Evolutionary conservation across 2,888 invertebrate species (phyloP).

Genomic region (Euplagia quadripunctaria): DNA sequence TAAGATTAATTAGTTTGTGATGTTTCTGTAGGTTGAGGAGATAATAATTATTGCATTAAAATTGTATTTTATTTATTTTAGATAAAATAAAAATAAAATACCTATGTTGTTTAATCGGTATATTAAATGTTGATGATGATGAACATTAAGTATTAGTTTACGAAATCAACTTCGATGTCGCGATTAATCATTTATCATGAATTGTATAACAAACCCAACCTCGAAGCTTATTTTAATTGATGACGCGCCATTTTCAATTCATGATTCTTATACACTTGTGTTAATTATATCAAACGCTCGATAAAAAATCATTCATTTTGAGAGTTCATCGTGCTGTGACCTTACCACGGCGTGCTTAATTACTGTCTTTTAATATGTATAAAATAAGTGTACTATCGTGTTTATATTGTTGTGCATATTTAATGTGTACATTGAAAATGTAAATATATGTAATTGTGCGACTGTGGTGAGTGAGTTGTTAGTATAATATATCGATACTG

Average conservation of each 20-base stretch:
- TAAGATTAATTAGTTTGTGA: constrained; percentile 75
- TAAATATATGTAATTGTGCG: not conserved
- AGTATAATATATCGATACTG: not conserved
- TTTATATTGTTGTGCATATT: constrained; percentile 3
- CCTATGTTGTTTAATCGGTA: constrained; percentile 11
- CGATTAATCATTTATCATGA: constrained; percentile 45
- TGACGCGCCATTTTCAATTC: constrained; percentile 62
- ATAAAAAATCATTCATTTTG: constrained; percentile 56
- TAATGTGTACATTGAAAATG: constrained; percentile 1
- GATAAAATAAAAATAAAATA: constrained; percentile 22
- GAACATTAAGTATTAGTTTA: not conserved
- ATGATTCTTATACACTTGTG: constrained; percentile 50
- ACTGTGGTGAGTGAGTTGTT: not conserved
- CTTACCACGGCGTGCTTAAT: constrained; percentile 45
- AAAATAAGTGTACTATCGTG: constrained; percentile 22
- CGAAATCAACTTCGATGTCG: constrained; percentile 39
- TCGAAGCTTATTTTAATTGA: constrained; percentile 62
- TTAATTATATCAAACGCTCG: constrained; percentile 42
- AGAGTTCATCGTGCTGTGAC: constrained; percentile 54
- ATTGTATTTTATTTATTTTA: constrained; percentile 41
- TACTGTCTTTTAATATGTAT: constrained; percentile 26
- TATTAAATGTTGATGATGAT: too few species aligned
- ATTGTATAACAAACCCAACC: constrained; percentile 44
- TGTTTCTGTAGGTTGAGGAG: constrained; percentile 54
- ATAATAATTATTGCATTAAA: constrained; percentile 51